phyloP scores from a whole-genome alignment of 2,888 invertebrate species.

The Ectemnius lituratus region DNA sequence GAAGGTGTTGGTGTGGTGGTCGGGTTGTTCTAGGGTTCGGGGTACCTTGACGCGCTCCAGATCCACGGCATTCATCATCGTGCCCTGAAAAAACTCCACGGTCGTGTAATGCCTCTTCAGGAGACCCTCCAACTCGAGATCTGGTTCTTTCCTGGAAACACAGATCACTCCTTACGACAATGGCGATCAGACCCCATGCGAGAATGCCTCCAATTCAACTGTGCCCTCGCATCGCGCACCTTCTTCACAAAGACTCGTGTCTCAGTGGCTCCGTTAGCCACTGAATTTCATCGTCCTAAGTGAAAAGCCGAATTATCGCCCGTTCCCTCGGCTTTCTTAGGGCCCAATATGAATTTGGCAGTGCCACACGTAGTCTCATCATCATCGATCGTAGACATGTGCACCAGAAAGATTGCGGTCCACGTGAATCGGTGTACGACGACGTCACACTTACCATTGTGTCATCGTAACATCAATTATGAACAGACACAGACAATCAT shows the following conservation, averaged over 20 bases:
- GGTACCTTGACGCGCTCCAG: conserved; percentile 99
- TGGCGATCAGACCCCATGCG: conserved; percentile 61
- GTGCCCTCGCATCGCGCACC: not conserved
- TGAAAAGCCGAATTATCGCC: too few relatives aligned
- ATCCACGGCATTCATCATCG: conserved; percentile 99
- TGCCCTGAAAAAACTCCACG: conserved; percentile 99
- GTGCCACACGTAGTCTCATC: too few relatives aligned
- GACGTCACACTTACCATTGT: too few relatives aligned
- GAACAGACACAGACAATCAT: not conserved
- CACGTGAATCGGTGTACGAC: too few relatives aligned
- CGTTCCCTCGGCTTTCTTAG: too few relatives aligned
- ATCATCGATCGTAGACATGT: too few relatives aligned
- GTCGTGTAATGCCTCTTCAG: conserved; percentile 99
- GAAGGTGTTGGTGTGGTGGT: conserved; percentile 51
- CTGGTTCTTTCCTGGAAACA: conserved; percentile 97
- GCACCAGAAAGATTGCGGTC: too few relatives aligned
- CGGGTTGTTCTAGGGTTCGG: conserved; percentile 66
- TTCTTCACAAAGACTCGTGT: too few relatives aligned
- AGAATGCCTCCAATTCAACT: not conserved
- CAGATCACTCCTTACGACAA: conserved; percentile 75
- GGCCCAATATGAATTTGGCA: too few relatives aligned
- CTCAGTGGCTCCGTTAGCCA: too few relatives aligned
- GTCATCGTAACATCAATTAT: too few relatives aligned
- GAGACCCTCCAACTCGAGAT: conserved; percentile 99
- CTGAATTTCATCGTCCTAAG: too few relatives aligned